A percentile compares a stretch with the other conserved stretches of the same genome.
phyloP scores from a whole-genome alignment of 2,113 vertebrate genomes.

The Stegastes partitus region DNA sequence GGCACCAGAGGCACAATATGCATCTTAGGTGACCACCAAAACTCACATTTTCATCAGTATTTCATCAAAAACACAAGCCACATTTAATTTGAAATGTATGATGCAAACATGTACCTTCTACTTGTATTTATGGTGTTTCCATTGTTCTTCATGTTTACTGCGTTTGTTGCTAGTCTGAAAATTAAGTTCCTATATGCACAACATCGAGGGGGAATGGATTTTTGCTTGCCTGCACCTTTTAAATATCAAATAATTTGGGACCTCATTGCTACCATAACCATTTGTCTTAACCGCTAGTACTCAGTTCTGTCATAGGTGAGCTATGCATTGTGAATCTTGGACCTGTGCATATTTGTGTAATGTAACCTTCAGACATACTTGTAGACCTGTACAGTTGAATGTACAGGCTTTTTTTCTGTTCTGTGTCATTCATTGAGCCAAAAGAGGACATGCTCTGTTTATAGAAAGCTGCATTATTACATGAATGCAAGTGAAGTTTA shows the following conservation, averaged over 20 bases:
- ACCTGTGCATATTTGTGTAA: slow-evolving; percentile 71
- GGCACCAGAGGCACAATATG: slow-evolving; percentile 25
- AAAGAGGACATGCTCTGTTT: slow-evolving; percentile 25
- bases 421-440: slow-evolving; percentile 66
- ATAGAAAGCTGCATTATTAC: background rate
- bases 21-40: slow-evolving; percentile 3
- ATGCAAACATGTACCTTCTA: slow-evolving; percentile 8
- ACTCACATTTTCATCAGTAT: slow-evolving; percentile 53
- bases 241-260: slow-evolving; percentile 54
- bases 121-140: slow-evolving; percentile 12
- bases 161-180: slow-evolving; percentile 51
- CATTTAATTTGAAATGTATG: slow-evolving; percentile 7
- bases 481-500: slow-evolving; percentile 2
- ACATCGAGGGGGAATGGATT: slow-evolving; percentile 45
- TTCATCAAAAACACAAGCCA: slow-evolving; percentile 30
- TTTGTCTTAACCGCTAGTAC: slow-evolving; percentile 81
- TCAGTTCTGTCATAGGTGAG: slow-evolving; percentile 73
- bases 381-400: slow-evolving; percentile 57
- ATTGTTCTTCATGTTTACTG: slow-evolving; percentile 19
- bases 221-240: slow-evolving; percentile 49
- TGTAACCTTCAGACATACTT: slow-evolving; percentile 37
- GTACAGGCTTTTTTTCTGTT: slow-evolving; percentile 32
- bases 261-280: slow-evolving; percentile 59
- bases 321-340: slow-evolving; percentile 84
- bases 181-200: slow-evolving; percentile 61